phyloP scores from a whole-genome alignment of 92 coral and sea anemone species.

The Galaxea fascicularis region DNA sequence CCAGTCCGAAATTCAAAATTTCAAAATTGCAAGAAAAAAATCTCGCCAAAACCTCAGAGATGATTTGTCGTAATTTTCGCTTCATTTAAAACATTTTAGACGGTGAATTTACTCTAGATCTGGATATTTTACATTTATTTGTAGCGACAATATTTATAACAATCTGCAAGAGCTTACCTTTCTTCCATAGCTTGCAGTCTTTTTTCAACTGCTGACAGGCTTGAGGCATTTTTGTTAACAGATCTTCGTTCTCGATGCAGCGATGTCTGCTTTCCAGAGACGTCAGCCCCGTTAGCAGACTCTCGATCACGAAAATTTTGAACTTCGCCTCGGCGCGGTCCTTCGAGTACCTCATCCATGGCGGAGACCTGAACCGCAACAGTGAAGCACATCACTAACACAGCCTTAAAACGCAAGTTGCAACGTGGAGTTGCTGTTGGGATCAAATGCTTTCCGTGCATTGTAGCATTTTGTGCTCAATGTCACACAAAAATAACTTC shows the following conservation, averaged over 20 bases:
- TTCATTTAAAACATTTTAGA: too few species aligned
- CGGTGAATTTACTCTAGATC: too few species aligned
- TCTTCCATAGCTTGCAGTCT: constrained; percentile 12
- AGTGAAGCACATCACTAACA: neutral
- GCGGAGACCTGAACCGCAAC: neutral
- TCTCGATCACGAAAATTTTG: neutral
- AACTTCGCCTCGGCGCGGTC: neutral
- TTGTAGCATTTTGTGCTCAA: too few species aligned
- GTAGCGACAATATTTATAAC: too few species aligned
- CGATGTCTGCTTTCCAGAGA: neutral
- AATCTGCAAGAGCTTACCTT: neutral
- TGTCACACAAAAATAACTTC: too few species aligned
- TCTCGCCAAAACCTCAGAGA: too few species aligned
- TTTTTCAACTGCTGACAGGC: neutral
- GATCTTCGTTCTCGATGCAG: neutral
- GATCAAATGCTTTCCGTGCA: too few species aligned
- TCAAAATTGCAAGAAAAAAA: too few species aligned
- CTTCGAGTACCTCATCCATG: neutral
- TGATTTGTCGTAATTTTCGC: too few species aligned
- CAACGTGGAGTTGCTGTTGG: neutral
- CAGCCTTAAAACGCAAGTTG: neutral
- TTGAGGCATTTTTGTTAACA: neutral
- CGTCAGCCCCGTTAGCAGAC: neutral
- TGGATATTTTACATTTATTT: too few species aligned
- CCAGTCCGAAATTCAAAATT: too few species aligned